Evolutionary conservation across 2,888 invertebrate species (phyloP), one percentile per base, ranked within the genome.

Genomic region (Dryadula phaetusa): DNA sequence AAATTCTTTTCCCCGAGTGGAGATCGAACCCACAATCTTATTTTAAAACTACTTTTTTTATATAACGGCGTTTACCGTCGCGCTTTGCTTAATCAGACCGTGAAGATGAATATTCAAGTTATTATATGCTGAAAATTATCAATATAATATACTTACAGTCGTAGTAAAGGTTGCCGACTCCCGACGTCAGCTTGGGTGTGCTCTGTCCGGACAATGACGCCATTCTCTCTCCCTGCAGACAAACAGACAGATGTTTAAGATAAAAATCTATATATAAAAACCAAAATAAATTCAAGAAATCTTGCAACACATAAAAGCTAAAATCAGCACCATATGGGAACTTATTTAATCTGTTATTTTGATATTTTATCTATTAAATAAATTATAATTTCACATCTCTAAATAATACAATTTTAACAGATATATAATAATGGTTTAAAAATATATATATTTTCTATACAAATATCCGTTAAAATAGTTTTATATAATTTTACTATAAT

Each of bases 111-210:
- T n/a, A n/a, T n/a, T n/a, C n/a, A n/a, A n/a, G n/a, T n/a, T n/a
- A n/a, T n/a, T n/a, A n/a, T n/a, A n/a, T n/a, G n/a, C n/a, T 8
- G 46, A 46, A 22, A 46, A 22, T 46, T 20, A n/a, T n/a, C n/a
- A 22, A 46, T 12, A 10, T 0, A n/a, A 28, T 52, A 62, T 84
- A 92, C 92, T 91, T 53, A 92, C 92, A 92, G 69, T 92, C 92
- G 70, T 92, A 92, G 78, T 92, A 92, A 12, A 92, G 84, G 78
- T 92, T 92, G 16, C 90, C 92, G 34, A 92, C 92, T 6, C 86
- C 81, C 0, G 92, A 90, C 0, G 92, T 92, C 71, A 92, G 83
- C 68, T 86, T 88, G 5, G 92, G 92, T 0, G 92, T 92, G 47
- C 91, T 81, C 49, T 88, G 88, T 0, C 92, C 92, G 0, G 92